A percentile compares a stretch with the other conserved stretches of the same genome.
Conservation (phyloP, 1,140 invertebrate genomes). For the Zaprionus lachaisei region DNA sequence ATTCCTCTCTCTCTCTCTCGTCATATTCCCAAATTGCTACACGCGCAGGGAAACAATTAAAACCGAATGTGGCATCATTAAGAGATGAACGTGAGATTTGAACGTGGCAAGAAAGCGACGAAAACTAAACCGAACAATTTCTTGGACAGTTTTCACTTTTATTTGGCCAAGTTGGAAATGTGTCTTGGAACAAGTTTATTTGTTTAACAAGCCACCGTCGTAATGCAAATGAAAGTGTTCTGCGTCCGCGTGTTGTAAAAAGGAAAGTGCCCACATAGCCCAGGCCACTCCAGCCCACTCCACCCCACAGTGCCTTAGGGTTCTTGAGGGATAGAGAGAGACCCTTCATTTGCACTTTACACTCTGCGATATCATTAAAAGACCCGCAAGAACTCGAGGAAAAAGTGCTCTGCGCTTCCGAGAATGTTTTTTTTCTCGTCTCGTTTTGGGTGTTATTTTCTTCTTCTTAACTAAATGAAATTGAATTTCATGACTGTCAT, state of each 20-base stretch:
- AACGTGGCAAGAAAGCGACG: slow-evolving; percentile 38
- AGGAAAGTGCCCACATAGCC: slow-evolving; percentile 55
- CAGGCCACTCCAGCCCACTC: slow-evolving; percentile 1
- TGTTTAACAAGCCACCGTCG: slow-evolving; percentile 52
- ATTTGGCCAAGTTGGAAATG: slow-evolving; percentile 49
- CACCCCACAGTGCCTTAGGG: neutral
- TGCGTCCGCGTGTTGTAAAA: slow-evolving; percentile 25
- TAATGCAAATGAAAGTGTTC: slow-evolving; percentile 74
- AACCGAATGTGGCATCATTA: slow-evolving; percentile 67
- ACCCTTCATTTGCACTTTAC: slow-evolving; percentile 53
- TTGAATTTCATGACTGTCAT: slow-evolving; percentile 72
- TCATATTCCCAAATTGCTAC: slow-evolving; percentile 44
- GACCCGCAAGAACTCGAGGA: neutral
- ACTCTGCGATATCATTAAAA: slow-evolving; percentile 46
- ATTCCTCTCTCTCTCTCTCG: slow-evolving; percentile 29
- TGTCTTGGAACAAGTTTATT: slow-evolving; percentile 48
- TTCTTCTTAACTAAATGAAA: slow-evolving; percentile 37
- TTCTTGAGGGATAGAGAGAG: neutral
- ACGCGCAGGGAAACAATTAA: slow-evolving; percentile 67
- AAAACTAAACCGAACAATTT: slow-evolving; percentile 33
- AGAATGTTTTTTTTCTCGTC: slow-evolving; percentile 50
- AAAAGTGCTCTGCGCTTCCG: slow-evolving; percentile 47
- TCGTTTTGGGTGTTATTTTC: neutral
- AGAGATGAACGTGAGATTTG: slow-evolving; percentile 78
- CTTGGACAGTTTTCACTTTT: slow-evolving; percentile 71